Percentiles rank a stretch among this genome's conserved stretches.
These are phyloP conservation scores for Bubo scandiacus DNA, from an alignment of 2,113 vertebrate genomes.

Conservation along the genomic window DNA sequence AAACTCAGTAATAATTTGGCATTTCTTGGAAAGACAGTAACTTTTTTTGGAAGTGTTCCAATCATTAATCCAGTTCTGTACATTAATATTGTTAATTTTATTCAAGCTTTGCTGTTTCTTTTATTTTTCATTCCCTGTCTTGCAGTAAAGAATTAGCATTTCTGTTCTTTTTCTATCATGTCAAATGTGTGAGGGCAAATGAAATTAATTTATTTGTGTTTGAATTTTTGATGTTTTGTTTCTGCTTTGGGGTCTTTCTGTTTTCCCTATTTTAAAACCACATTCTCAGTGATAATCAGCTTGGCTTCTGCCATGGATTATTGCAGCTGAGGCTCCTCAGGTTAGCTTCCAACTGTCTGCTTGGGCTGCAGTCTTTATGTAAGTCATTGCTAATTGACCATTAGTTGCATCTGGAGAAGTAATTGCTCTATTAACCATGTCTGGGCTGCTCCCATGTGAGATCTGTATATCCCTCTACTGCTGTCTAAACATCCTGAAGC, in stretches of 20 bases:
- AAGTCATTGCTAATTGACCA: constrained; percentile 18
- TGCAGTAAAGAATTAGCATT: background rate
- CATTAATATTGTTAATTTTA: background rate
- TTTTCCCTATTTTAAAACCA: background rate
- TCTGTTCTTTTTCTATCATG: background rate
- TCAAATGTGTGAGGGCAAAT: background rate
- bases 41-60: background rate
- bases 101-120: background rate
- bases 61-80: background rate
- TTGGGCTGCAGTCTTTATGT: background rate
- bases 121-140: background rate
- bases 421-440: constrained; percentile 19
- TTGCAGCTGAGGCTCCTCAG: background rate
- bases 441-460: background rate
- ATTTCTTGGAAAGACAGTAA: background rate
- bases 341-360: background rate
- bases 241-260: background rate
- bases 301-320: background rate
- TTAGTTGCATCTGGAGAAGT: constrained; percentile 42
- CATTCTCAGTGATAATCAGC: background rate
- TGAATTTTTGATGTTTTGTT: background rate
- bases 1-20: background rate
- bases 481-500: background rate
- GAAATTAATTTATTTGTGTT: background rate
- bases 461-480: background rate